Base-by-base conservation (phyloP, 2,888 invertebrate genomes). In the Pristionchus entomophagus region DNA sequence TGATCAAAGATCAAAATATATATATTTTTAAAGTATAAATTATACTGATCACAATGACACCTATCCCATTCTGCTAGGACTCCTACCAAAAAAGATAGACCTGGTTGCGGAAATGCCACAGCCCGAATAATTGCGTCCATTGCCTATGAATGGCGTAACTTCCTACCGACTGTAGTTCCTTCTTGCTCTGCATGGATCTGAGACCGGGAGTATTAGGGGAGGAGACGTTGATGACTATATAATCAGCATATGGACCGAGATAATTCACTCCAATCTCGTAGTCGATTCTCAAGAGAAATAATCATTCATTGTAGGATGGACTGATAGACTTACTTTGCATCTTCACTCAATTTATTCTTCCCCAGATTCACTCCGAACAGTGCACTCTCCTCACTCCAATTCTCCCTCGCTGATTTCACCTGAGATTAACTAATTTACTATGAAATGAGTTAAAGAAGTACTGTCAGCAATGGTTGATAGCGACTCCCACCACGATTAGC, bases 161-260 rank as follows among this genome's bases (percentile, higher is more conserved):
- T n/a, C 51, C 22, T 8, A 92, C 91, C 86, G 92, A 94, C 90
- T 96, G 95, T 5, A 99, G 94, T 89, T 96, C 95, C 78, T 96
- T 95, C 59, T 91, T 91, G 62, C 87, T 88, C 94, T 99, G 99
- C 93, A 98, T 94, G 86, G 95, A 95, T 86, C 98, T 95, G 82
- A 99, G 94, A 0, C 97, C 97, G 2, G 97, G 97, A 0, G 99
- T 99, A 93, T 99, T 99, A 0, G 99, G 99, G 94, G 98, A 97
- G 93, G 97, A 98, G 6, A 99, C 95, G 94, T 99, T 99, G 87
- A 99, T 96, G 0, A 99, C 99, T 91, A 99, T 95, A 94, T 99
- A 99, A 94, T 99, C 98, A 2, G 97, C 97, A 62, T 97, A 94
- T 51, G 95, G 95, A 35, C 96, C 96, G 94, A 99, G 98, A 91